Conservation (phyloP, 1,140 invertebrate species). For the Lepidotrigona ventralis region DNA sequence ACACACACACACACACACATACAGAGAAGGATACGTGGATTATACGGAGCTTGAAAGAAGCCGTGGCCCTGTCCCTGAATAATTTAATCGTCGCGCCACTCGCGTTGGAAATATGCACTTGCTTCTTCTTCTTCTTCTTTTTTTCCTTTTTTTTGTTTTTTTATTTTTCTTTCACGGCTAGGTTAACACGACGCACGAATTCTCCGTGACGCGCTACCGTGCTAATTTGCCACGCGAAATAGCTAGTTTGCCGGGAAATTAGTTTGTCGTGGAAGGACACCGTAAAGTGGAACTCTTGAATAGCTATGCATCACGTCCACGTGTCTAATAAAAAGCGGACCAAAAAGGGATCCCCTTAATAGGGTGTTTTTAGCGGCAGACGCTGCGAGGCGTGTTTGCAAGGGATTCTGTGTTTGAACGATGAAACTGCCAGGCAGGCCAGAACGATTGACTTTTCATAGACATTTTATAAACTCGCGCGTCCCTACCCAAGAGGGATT, state of each 20-base stretch:
- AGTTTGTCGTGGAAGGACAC: conserved; percentile 1
- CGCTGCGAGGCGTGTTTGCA: background rate
- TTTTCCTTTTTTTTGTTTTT: too few relatives aligned
- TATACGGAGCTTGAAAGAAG: background rate
- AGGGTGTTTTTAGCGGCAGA: background rate
- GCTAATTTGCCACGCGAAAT: conserved; percentile 19
- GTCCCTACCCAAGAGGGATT: too few relatives aligned
- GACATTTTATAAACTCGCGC: background rate
- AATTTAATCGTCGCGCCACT: conserved; percentile 5
- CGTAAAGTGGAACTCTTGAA: conserved; percentile 6
- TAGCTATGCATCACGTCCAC: background rate
- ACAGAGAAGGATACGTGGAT: background rate
- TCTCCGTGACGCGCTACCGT: background rate
- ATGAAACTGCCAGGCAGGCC: background rate
- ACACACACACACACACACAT: background rate
- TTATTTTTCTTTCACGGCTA: too few relatives aligned
- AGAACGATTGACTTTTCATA: background rate
- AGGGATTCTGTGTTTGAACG: background rate
- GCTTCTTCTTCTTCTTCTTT: background rate
- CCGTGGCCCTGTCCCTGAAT: conserved; percentile 1
- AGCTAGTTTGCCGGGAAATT: conserved; percentile 5
- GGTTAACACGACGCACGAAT: background rate
- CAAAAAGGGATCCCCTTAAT: background rate
- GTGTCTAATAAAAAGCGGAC: background rate
- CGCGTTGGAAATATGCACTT: background rate